phyloP scores from a whole-genome alignment of 2,797 vertebrate genomes.

The Malacoctenus gilli region DNA sequence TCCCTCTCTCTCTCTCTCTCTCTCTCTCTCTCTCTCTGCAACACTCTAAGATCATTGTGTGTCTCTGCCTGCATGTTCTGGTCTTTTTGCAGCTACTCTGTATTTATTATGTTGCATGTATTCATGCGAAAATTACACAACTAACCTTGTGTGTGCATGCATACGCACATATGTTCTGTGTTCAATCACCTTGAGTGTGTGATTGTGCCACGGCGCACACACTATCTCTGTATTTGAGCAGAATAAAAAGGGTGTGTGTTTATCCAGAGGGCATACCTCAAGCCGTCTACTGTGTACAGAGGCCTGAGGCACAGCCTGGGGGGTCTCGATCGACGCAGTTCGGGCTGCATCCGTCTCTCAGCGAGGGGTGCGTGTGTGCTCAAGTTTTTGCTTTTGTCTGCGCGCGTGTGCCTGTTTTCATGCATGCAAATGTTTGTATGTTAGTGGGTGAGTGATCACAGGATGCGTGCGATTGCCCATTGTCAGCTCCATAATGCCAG shows the following conservation, averaged over 20 bases:
- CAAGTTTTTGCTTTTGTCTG: too few relatives aligned
- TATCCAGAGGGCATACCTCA: slow-evolving; percentile 13
- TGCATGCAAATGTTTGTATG: neutral
- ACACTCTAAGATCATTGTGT: slow-evolving; percentile 45
- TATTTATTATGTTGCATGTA: too few relatives aligned
- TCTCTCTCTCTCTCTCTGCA: slow-evolving; percentile 21
- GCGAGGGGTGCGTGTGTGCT: slow-evolving; percentile 14
- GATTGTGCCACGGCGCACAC: neutral
- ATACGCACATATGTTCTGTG: neutral
- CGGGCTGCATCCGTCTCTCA: slow-evolving; percentile 32
- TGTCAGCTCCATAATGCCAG: slow-evolving; percentile 13
- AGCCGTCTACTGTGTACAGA: slow-evolving; percentile 12
- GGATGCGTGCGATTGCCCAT: slow-evolving; percentile 16
- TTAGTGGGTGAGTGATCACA: slow-evolving; percentile 20
- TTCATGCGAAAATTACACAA: too few relatives aligned
- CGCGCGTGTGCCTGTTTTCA: neutral
- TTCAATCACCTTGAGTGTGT: too few relatives aligned
- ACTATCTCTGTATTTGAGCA: neutral
- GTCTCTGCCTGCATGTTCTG: slow-evolving; percentile 22
- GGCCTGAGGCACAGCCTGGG: slow-evolving; percentile 10
- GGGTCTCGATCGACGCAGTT: slow-evolving; percentile 26
- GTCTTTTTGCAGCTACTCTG: too few relatives aligned
- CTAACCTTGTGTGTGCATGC: too few relatives aligned
- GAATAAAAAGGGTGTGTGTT: slow-evolving; percentile 2
- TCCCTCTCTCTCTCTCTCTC: slow-evolving; percentile 7